Evolutionary conservation across 2,797 vertebrate species (phyloP).

Genomic region (Australoheros facetus): DNA sequence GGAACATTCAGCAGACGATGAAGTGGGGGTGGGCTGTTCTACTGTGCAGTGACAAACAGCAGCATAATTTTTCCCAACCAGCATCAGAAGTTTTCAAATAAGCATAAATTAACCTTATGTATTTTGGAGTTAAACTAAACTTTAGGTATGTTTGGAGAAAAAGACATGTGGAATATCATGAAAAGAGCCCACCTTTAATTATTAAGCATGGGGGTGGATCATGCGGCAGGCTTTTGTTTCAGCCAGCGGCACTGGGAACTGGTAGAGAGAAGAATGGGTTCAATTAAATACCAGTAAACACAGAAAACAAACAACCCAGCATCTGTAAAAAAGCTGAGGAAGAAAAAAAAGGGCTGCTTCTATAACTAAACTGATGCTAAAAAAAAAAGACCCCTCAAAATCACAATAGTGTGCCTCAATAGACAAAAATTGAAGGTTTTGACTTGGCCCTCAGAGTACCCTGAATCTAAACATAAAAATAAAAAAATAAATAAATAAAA

Average conservation of each 20-base stretch:
- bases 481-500: too few relatives aligned
- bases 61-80: background rate
- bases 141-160: too few relatives aligned
- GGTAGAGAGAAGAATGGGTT: too few relatives aligned
- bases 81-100: background rate
- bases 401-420: background rate
- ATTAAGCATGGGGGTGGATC: too few relatives aligned
- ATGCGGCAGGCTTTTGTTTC: too few relatives aligned
- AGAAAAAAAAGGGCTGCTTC: background rate
- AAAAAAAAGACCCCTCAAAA: background rate
- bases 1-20: background rate
- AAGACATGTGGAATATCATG: too few relatives aligned
- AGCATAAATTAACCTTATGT: background rate
- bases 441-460: background rate
- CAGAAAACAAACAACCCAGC: background rate
- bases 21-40: background rate
- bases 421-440: background rate
- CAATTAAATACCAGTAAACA: too few relatives aligned
- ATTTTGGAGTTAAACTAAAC: too few relatives aligned
- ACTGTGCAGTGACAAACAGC: background rate
- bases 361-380: background rate
- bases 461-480: background rate
- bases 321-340: background rate
- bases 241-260: too few relatives aligned
- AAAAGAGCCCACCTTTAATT: too few relatives aligned